Percentiles rank a stretch among this genome's conserved stretches.
These are phyloP conservation scores for Lichenostomus cassidix DNA, from an alignment of 2,113 vertebrate species.

Conservation along the genomic window DNA sequence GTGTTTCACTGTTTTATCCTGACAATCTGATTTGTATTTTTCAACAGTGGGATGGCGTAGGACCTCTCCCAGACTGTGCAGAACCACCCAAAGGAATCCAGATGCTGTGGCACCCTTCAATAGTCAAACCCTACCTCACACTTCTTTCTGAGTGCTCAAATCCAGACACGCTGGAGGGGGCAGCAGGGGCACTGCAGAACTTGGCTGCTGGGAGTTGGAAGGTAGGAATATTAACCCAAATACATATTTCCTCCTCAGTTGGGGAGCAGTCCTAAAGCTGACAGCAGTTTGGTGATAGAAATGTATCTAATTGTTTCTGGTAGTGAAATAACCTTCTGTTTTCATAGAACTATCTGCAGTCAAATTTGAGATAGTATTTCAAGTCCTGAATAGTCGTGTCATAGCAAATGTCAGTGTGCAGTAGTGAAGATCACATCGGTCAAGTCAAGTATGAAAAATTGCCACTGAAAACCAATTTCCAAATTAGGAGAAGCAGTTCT, in stretches of 20 bases:
- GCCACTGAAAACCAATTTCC: not conserved
- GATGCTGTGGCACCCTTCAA: slow-evolving; percentile 99
- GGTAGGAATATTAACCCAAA: slow-evolving; percentile 77
- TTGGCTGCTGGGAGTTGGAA: slow-evolving; percentile 98
- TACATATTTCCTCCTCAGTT: fast-evolving
- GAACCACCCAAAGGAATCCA: slow-evolving; percentile 98
- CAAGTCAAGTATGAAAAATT: not conserved
- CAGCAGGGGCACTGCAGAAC: slow-evolving; percentile 97
- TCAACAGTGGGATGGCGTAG: slow-evolving; percentile 95
- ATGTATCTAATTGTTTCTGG: not conserved
- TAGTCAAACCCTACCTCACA: slow-evolving; percentile 99
- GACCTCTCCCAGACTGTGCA: slow-evolving; percentile 92
- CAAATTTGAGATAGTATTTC: not conserved
- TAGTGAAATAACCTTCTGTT: not conserved
- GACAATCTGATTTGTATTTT: slow-evolving; percentile 42
- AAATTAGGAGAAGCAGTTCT: not conserved
- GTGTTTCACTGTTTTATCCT: not conserved
- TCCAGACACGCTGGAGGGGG: slow-evolving; percentile 97
- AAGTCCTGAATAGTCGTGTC: not conserved
- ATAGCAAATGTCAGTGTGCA: not conserved
- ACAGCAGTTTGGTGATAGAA: not conserved
- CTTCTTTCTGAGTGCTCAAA: slow-evolving; percentile 99
- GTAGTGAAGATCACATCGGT: not conserved
- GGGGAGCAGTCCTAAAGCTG: not conserved
- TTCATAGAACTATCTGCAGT: not conserved